Percentiles rank a stretch among this genome's conserved stretches.
Evolutionary conservation across 2,797 vertebrate genomes (phyloP).

Genomic region (Chloroceryle inda): DNA sequence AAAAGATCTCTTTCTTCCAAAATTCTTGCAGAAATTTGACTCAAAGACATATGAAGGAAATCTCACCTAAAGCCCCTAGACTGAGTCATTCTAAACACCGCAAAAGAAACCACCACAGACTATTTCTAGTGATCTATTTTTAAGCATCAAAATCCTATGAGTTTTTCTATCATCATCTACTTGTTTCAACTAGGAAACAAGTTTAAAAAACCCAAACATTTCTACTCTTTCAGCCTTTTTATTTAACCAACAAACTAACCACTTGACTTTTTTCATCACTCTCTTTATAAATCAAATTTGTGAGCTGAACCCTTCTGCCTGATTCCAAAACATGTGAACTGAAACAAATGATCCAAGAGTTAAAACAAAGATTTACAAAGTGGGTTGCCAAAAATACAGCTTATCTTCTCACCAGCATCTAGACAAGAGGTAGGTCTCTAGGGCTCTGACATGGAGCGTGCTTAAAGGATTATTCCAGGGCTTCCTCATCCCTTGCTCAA

Average conservation of each 20-base stretch:
- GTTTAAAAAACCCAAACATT: background rate
- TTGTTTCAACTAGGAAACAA: background rate
- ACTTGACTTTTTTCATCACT: background rate
- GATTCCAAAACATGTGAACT: background rate
- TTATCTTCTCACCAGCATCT: background rate
- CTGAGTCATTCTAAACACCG: background rate
- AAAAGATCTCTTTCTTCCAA: background rate
- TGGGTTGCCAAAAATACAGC: background rate
- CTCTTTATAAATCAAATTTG: background rate
- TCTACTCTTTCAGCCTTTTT: background rate
- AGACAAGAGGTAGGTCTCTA: background rate
- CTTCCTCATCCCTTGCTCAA: background rate
- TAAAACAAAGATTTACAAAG: background rate
- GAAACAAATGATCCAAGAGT: background rate
- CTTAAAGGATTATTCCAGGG: background rate
- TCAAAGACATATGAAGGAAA: background rate
- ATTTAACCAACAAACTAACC: background rate
- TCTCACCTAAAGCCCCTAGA: background rate
- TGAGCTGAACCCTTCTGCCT: background rate
- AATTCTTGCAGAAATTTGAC: background rate
- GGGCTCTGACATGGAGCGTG: background rate
- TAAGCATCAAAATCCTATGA: background rate
- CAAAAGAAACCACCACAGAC: constrained; percentile 8
- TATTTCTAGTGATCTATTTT: background rate
- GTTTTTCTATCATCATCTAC: background rate